Conservation (phyloP, 2,888 invertebrate species). For the Cyclophora punctaria region DNA sequence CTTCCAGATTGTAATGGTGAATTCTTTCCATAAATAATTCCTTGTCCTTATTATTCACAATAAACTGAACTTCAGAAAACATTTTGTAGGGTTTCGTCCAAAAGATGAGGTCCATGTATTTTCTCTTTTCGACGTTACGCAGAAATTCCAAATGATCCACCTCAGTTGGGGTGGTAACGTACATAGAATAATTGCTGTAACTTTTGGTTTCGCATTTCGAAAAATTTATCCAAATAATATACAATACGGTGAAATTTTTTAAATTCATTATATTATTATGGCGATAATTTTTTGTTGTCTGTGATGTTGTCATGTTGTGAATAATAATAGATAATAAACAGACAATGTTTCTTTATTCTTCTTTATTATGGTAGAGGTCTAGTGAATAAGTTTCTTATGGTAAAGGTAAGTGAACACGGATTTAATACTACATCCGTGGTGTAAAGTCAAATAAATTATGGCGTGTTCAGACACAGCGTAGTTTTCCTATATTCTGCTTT, state of each 20-base stretch:
- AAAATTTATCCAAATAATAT: slow-evolving; percentile 29
- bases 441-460: too few relatives aligned
- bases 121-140: slow-evolving; percentile 36
- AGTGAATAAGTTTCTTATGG: too few relatives aligned
- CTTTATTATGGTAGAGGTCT: too few relatives aligned
- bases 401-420: too few relatives aligned
- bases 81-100: slow-evolving; percentile 46
- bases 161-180: slow-evolving; percentile 27
- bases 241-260: slow-evolving; percentile 25
- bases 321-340: too few relatives aligned
- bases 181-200: slow-evolving; percentile 41
- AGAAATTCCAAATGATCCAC: slow-evolving; percentile 45
- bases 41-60: slow-evolving; percentile 36
- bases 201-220: slow-evolving; percentile 26
- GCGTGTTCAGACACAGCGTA: too few relatives aligned
- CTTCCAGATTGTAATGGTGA: slow-evolving; percentile 34
- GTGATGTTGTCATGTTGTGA: too few relatives aligned
- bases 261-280: slow-evolving; percentile 29
- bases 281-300: too few relatives aligned
- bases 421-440: too few relatives aligned
- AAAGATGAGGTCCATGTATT: slow-evolving; percentile 44
- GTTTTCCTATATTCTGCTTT: too few relatives aligned
- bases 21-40: slow-evolving; percentile 38
- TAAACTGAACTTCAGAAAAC: slow-evolving; percentile 36
- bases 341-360: too few relatives aligned